Base-by-base conservation (phyloP, 37 sponge, comb jelly and placozoan species). In the Aplysina aerophoba region DNA sequence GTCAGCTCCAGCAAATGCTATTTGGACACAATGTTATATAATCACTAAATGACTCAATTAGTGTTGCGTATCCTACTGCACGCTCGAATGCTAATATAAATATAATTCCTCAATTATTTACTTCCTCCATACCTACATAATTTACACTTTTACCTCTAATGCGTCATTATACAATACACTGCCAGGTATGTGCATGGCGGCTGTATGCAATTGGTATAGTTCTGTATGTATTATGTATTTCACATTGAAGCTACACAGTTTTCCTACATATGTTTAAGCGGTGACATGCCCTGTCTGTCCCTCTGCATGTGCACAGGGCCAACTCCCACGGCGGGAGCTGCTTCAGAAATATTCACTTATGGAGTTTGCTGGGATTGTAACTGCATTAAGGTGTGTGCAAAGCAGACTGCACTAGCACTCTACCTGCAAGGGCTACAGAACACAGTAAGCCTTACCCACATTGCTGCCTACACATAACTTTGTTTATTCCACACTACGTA, bases 301-400 rank as follows among this genome's bases (percentile, higher is more conserved):
- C 19, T n/a, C 4, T 22, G 33, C 8, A 2, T 69, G 0, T 24
- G 22, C 27, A 16, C 66, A 93, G 91, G 96, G 97, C 20, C 84
- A 84, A 4, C 44, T 97, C 55, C 97, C 97, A 15, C 59, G 73
- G 15, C n/a, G 65, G 30, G 69, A 56, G 34, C 74, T 97, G 24
- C 86, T 97, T 30, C 19, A 55, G 40, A 88, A 94, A 79, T 93
- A 97, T 63, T 40, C 69, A 33, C 84, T 97, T 0, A 37, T 75
- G 28, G 88, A 90, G 67, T 97, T 94, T 72, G 53, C 65, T 22
- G 85, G 87, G 25, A 73, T 97, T 0, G 91, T 89, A 8, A 36
- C 15, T 30, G 89, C 93, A 19, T 85, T 95, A n/a, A 75, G 87
- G 95, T 91, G 73, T 67, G 73, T 71, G 30, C 63, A 34, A 39